Evolutionary conservation across 2,113 vertebrate species (phyloP), one percentile per base, ranked within the genome.

Genomic region (Osmerus mordax): DNA sequence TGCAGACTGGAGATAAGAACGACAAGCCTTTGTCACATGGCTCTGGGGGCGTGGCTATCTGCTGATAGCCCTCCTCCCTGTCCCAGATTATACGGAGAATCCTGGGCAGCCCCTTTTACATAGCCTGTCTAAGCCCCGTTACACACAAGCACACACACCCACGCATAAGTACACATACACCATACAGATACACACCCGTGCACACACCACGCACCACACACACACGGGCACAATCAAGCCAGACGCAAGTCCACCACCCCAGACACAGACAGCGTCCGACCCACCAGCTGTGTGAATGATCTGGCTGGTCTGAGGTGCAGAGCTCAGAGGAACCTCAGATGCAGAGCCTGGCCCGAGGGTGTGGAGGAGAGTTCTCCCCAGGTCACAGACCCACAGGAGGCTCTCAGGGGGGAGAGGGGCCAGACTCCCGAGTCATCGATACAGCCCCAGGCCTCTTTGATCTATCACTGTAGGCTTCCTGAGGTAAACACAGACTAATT

Each of bases 401-500:
- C 62, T 18, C 62, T 36, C 62, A 76, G 69, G 78, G 60, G 80
- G 79, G 85, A 84, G 78, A 69, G 75, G 79, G 83, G 72, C 53
- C 77, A 78, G 83, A 77, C 81, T 80, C 69, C 56, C 76, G 83
- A 80, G 83, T 81, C 87, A 84, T 70, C 62, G 82, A 87, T 88
- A 85, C 73, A 51, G 76, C 52, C 72, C 66, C 69, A 0, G 73
- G 73, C 70, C 73, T 70, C 88, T 93, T 92, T 95, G 94, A 97
- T 94, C 90, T 83, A 81, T 84, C 86, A 74, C 84, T 83, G 88
- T 78, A 32, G 88, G 92, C 86, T 88, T 90, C 94, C 91, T 91
- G 89, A 90, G 88, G 90, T 94, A 95, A 97, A 96, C 91, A 94
- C 90, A 87, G 91, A 86, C 94, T 97, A 97, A 98, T 96, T 95